Evolutionary conservation across 2,113 vertebrate genomes (phyloP).

Genomic region (Drymodes brunneopygia): DNA sequence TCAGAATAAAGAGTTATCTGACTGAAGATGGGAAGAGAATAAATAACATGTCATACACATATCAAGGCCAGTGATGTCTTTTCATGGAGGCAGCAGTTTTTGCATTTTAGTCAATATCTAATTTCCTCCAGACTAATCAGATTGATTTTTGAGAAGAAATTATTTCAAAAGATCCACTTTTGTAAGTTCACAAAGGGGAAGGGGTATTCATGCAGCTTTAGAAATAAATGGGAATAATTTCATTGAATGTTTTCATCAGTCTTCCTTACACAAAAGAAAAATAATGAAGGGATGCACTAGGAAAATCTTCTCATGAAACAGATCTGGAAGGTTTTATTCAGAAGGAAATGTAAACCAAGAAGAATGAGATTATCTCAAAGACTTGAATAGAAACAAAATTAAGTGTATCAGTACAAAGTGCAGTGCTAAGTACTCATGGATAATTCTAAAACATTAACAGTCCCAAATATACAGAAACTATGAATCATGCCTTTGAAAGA

Average conservation of each 20-base stretch:
- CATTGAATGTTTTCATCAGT: neutral
- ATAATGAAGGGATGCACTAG: neutral
- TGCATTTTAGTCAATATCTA: conserved; percentile 18
- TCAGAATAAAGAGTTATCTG: neutral
- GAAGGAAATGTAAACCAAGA: neutral
- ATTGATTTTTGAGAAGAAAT: neutral
- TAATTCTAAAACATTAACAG: neutral
- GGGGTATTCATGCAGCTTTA: neutral
- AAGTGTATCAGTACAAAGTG: neutral
- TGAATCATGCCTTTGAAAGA: neutral
- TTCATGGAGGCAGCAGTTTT: neutral
- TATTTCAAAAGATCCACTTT: neutral
- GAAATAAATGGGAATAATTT: neutral
- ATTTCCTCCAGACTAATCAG: conserved; percentile 18
- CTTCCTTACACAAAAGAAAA: neutral
- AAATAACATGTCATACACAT: neutral
- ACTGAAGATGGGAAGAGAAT: neutral
- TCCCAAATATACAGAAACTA: neutral
- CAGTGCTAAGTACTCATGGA: neutral
- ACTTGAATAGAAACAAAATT: neutral
- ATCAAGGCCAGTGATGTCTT: neutral
- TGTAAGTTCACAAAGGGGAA: neutral
- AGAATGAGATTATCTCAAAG: neutral
- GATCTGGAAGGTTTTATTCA: neutral
- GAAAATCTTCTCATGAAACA: neutral